Evolutionary conservation across 2,797 vertebrate species (phyloP).

Genomic region (Enteromius thamalakanensis): DNA sequence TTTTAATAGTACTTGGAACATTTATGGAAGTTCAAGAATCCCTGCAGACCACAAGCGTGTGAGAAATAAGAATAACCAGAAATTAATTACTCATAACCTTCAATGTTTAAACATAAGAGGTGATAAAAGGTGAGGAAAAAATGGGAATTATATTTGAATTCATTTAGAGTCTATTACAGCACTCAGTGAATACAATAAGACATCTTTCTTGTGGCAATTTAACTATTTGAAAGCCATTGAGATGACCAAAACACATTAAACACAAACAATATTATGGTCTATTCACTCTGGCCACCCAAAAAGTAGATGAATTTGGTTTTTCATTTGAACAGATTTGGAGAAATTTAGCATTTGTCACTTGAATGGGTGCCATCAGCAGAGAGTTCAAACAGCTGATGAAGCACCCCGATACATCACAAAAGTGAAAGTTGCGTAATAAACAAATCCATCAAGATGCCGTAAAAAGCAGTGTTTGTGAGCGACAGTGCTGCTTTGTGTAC

Average conservation of each 20-base stretch:
- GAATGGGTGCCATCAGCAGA: not conserved
- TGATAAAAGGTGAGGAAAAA: not conserved
- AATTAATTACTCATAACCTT: not conserved
- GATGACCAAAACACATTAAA: not conserved
- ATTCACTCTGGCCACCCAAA: not conserved
- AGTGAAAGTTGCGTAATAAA: not conserved
- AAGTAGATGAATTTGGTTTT: not conserved
- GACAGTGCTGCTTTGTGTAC: too few relatives aligned
- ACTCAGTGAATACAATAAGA: not conserved
- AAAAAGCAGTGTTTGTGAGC: too few relatives aligned
- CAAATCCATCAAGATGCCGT: not conserved
- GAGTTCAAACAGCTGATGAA: not conserved
- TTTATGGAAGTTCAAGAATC: slow-evolving; percentile 6
- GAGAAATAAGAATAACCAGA: not conserved
- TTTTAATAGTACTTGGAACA: slow-evolving; percentile 16
- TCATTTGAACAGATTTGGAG: too few relatives aligned
- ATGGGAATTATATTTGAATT: not conserved
- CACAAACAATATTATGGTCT: not conserved
- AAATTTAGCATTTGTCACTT: too few relatives aligned
- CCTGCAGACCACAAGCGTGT: not conserved
- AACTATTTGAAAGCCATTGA: not conserved
- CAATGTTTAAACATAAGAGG: not conserved
- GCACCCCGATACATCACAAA: not conserved
- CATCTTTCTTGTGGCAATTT: not conserved
- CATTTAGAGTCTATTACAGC: slow-evolving; percentile 2